Evolutionary conservation across 2,888 invertebrate species (phyloP).

Genomic region (Corythucha ciliata): DNA sequence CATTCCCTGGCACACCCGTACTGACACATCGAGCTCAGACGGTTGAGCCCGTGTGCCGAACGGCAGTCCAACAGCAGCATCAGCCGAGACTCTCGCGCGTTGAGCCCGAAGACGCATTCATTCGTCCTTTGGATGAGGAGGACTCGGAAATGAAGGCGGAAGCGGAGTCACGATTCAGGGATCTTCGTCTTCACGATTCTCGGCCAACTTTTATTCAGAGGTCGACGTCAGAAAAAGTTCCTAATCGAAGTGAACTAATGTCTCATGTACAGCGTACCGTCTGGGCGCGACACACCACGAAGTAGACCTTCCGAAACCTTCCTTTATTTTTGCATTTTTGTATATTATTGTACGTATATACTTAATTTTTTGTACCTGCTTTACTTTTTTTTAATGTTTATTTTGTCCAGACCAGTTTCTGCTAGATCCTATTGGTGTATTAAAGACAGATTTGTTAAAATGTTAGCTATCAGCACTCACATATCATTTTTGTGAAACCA

Average conservation of each 20-base stretch:
- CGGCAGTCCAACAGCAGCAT: constrained; percentile 35
- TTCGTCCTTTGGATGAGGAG: constrained; percentile 53
- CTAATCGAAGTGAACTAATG: constrained; percentile 77
- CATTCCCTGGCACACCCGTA: constrained; percentile 41
- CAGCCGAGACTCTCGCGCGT: constrained; percentile 37
- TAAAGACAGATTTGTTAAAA: no score
- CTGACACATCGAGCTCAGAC: constrained; percentile 34
- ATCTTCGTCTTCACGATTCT: constrained; percentile 16
- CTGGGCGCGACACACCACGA: constrained; percentile 82
- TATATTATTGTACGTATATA: no score
- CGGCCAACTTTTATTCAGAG: constrained; percentile 57
- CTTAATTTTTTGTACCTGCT: no score
- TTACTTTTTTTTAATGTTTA: no score
- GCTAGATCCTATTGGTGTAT: no score
- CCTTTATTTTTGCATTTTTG: no score
- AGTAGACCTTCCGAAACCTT: constrained; percentile 48
- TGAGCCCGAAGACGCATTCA: constrained; percentile 46
- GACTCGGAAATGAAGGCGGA: constrained; percentile 21
- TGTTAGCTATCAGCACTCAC: no score
- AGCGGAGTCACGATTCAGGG: constrained; percentile 27
- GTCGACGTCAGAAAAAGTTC: constrained; percentile 76
- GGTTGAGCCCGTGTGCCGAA: constrained; percentile 1
- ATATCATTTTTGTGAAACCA: no score
- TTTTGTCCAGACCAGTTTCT: no score
- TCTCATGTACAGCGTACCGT: constrained; percentile 68